Base-by-base conservation (phyloP, 2,797 vertebrate species). In the Gephyroberyx darwinii region DNA sequence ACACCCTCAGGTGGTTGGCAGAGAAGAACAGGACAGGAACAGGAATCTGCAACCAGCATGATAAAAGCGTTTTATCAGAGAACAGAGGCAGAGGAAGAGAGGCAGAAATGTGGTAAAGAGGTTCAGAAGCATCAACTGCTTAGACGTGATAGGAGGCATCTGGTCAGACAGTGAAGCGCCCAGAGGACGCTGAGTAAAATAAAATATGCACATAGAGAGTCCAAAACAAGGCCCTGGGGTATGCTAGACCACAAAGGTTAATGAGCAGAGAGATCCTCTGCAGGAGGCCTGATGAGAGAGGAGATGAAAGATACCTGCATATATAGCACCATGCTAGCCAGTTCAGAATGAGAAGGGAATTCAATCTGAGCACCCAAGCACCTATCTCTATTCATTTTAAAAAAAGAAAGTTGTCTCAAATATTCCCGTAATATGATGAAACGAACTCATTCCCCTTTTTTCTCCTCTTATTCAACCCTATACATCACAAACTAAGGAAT, bases 1-100 rank as follows among this genome's bases (percentile, higher is more conserved):
- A 78, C 69, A 72, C 74, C 88, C 84, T 89, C 82, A 75, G 86
- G 88, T 88, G 88, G 58, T 87, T 86, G 79, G 72, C 78, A 88
- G 80, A 86, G 79, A 75, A 86, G 88, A 81, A 79, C 77, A 71
- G 70, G 75, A 26, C 26, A 26, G 26, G 26, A 26, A 26, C 26
- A 85, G 69, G 68, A 86, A 69, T 83, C 81, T 72, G 81, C 62
- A 66, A 80, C 65, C 79, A 70, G 82, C 70, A 35, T 17, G 84
- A 83, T 69, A 83, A 74, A 81, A 81, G 54, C 65, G 76, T 80
- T 84, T 87, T 71, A 84, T 87, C 71, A 78, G 63, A 85, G 81
- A 61, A 80, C 68, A 63, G 71, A 58, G 56, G 53, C 55, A 68
- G 19, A 69, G 68, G 65, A 37, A 58, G 54, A 26, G 47, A 67